Conservation (phyloP, 2,888 invertebrate genomes). For the Pegoplata infirma region DNA sequence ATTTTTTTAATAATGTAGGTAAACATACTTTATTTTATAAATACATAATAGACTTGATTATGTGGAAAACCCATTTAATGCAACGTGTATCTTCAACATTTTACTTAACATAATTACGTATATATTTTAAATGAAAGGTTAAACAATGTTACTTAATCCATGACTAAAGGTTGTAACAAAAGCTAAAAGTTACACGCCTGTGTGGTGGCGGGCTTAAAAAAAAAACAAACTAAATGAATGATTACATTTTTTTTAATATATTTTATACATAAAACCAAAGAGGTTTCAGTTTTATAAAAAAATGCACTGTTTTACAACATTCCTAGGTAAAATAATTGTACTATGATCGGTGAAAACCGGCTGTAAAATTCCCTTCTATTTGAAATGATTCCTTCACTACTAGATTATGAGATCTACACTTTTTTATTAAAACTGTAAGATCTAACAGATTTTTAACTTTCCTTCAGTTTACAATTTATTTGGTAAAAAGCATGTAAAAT, state of each 20-base stretch:
- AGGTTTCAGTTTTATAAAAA: too few relatives aligned
- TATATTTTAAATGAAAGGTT: constrained; percentile 31
- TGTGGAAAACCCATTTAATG: background rate
- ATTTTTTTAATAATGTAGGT: too few relatives aligned
- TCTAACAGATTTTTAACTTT: too few relatives aligned
- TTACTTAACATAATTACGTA: constrained; percentile 40
- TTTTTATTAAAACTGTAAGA: too few relatives aligned
- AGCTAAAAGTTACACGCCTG: constrained; percentile 38
- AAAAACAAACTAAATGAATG: constrained; percentile 43
- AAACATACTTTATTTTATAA: background rate
- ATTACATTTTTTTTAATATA: constrained; percentile 43
- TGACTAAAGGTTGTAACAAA: constrained; percentile 47
- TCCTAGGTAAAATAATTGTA: too few relatives aligned
- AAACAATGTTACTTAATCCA: constrained; percentile 43
- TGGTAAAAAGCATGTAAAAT: too few relatives aligned
- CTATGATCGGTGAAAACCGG: too few relatives aligned
- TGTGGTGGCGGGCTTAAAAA: constrained; percentile 13
- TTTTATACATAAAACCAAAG: constrained; percentile 30
- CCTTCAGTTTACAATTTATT: too few relatives aligned
- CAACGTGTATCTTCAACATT: constrained; percentile 20
- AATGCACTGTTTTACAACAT: too few relatives aligned
- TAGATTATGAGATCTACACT: too few relatives aligned
- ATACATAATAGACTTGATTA: constrained; percentile 35
- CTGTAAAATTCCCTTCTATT: too few relatives aligned
- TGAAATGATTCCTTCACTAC: too few relatives aligned